A percentile compares a stretch with the other conserved stretches of the same genome.
These are phyloP conservation scores for Formica exsecta DNA, from an alignment of 1,140 invertebrate species.

Conservation along the genomic window DNA sequence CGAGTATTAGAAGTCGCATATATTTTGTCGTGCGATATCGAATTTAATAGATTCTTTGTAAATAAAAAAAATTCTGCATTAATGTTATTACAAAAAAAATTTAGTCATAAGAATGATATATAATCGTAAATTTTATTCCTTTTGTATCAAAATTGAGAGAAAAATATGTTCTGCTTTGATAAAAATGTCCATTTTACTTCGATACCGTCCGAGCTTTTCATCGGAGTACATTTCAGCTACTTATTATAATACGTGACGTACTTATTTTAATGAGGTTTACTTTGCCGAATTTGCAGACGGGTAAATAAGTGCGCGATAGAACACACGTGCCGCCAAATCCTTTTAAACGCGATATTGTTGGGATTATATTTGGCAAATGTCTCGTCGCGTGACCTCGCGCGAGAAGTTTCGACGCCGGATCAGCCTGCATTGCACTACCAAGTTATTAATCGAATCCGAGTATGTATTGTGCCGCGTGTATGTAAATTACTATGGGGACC, in stretches of 20 bases:
- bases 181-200: background rate
- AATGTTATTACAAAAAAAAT: background rate
- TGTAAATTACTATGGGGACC: conserved; percentile 38
- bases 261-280: conserved; percentile 23
- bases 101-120: too few species aligned
- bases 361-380: conserved; percentile 18
- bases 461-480: conserved; percentile 20
- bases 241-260: conserved; percentile 29
- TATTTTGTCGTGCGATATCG: background rate
- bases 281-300: conserved; percentile 12
- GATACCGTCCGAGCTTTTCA: background rate
- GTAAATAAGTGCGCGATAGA: background rate
- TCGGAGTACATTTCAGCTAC: conserved; percentile 9
- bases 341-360: conserved; percentile 27
- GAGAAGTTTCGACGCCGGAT: background rate
- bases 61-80: background rate
- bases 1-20: background rate
- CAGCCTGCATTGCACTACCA: background rate
- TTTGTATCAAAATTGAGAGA: background rate
- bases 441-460: conserved; percentile 43
- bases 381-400: background rate
- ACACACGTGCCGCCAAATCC: conserved; percentile 33
- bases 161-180: background rate
- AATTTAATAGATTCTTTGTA: background rate
- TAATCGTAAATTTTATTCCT: too few species aligned